Evolutionary conservation across 2,797 vertebrate species (phyloP).

Genomic region (Halcyon smyrnensis): DNA sequence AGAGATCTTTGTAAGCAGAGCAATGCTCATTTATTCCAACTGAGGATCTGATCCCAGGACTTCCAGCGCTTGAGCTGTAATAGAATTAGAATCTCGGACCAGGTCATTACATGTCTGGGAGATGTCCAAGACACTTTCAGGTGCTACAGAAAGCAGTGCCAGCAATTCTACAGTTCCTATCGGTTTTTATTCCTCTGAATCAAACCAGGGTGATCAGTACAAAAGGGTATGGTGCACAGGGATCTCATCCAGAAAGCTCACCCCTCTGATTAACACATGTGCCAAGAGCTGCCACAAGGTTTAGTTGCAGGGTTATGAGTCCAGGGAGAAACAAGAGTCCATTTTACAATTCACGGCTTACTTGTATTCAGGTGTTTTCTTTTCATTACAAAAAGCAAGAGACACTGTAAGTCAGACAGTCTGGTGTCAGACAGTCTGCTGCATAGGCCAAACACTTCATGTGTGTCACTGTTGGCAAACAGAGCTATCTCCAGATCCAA

Average conservation of each 20-base stretch:
- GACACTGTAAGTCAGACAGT: accelerated
- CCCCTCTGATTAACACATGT: neutral
- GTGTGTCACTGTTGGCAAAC: neutral
- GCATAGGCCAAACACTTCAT: neutral
- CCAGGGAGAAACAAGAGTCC: neutral
- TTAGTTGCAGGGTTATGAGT: neutral
- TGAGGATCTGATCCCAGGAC: neutral
- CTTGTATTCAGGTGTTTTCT: neutral
- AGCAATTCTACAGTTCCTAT: neutral
- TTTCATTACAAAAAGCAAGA: neutral
- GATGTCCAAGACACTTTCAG: neutral
- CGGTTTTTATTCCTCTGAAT: neutral
- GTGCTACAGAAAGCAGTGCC: neutral
- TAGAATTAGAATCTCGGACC: neutral
- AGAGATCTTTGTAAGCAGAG: neutral
- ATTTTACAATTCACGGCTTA: neutral
- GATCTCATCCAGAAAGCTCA: neutral
- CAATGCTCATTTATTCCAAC: neutral
- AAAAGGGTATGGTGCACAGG: neutral
- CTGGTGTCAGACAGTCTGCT: neutral
- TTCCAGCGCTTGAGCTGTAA: neutral
- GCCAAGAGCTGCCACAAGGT: neutral
- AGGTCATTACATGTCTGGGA: neutral
- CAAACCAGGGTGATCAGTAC: neutral
- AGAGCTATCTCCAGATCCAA: neutral